Evolutionary conservation across 37 sponge, comb jelly and placozoan species (phyloP), one percentile per base, ranked within the genome.

Genomic region (Cliona cf. orientalis): DNA sequence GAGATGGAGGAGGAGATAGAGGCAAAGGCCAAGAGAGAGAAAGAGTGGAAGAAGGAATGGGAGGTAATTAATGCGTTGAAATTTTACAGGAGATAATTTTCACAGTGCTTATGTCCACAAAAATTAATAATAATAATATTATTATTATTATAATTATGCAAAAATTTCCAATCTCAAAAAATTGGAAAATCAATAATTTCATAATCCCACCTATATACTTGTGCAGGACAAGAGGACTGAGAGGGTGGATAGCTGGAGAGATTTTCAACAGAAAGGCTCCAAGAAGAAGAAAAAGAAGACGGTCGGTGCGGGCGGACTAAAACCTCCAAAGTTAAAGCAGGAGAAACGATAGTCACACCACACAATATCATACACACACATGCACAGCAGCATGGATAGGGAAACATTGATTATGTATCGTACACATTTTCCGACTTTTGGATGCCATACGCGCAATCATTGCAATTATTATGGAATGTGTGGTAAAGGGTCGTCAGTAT

Each of bases 191-290:
- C n/a, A n/a, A n/a, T n/a, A n/a, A n/a, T n/a, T n/a, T n/a, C n/a
- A n/a, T n/a, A n/a, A n/a, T n/a, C n/a, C n/a, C n/a, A n/a, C n/a
- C n/a, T n/a, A n/a, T n/a, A n/a, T n/a, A n/a, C n/a, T n/a, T n/a
- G n/a, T 82, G 21, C 73, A 93, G 89, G 74, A 81, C 4, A 71
- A 61, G 5, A 71, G 98, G 34, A 82, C 62, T 57, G 85, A 92
- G 26, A 55, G 98, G 28, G 93, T 97, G 70, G 87, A 86, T 68
- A 95, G 86, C n/a, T 97, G 98, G 98, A 90, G 95, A 49, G 73
- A 43, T 72, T 97, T 94, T 65, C 90, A 97, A 64, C 75, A 78
- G 6, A 85, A 85, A 55, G 93, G 91, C n/a, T 69, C 76, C 41
- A 97, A 90, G 78, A 96, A 90, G 83, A 87, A 86, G 58, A 96